Evolutionary conservation across 2,113 vertebrate genomes (phyloP), one percentile per base, ranked within the genome.

Genomic region (Mixornis gularis): DNA sequence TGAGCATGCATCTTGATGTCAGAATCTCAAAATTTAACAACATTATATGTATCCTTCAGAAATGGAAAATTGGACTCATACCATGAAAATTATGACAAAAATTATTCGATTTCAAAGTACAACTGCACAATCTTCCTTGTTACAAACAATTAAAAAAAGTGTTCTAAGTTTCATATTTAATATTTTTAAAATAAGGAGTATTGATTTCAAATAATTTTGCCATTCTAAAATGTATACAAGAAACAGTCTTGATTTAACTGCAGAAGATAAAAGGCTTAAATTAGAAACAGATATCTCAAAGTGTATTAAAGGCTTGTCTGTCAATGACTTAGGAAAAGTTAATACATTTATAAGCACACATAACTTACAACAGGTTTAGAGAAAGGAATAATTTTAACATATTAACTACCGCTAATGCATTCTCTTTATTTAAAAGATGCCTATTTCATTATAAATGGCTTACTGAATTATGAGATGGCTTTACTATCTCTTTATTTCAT

Each of bases 361-460:
- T 82, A 92, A 81, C 74, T 58, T 58, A n/a, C 13, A 94, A 20
- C 36, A 59, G 59, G 64, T 73, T 81, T 43, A 32, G 29, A 78
- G 30, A 87, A 43, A 84, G 41, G 21, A 91, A 83, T 89, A 80
- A 56, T 86, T 93, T 78, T 79, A 91, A 65, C 64, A 65, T 59
- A 78, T 89, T 94, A 87, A 89, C 72, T 59, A 74, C 30, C 82
- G n/a, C 19, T 66, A 87, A 70, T 82, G 13, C 49, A 66, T 53
- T 94, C 44, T 60, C 20, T 87, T 91, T 93, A 58, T 89, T 94
- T 92, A 79, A 93, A 92, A 89, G 24, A 58, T 63, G 5, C 8
- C 5, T 94, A 93, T 87, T 96, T 93, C 13, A 87, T 89, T 89
- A 63, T 66, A 87, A 94, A 83, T 85, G 16, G 15, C n/a, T 91